Percentiles rank a stretch among this genome's conserved stretches.
Evolutionary conservation across 2,888 invertebrate genomes (phyloP).

Genomic region (Hypselothyrea guttata): DNA sequence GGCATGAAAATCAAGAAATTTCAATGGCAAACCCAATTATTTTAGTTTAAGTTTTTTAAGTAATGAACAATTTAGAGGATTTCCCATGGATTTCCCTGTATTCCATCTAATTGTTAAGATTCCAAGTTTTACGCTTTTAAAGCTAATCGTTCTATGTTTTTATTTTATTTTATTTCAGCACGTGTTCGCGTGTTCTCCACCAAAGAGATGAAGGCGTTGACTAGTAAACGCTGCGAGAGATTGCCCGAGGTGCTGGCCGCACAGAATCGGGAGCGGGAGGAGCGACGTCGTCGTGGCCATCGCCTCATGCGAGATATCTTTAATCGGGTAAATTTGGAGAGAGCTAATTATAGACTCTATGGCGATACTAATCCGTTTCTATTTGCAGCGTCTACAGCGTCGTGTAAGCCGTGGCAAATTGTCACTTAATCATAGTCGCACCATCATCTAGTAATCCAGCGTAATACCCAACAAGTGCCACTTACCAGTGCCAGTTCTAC

Average conservation of each 20-base stretch:
- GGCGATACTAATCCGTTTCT: too few relatives aligned
- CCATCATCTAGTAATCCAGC: slow-evolving; percentile 69
- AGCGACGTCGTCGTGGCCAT: slow-evolving; percentile 87
- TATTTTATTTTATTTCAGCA: too few relatives aligned
- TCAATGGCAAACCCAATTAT: too few relatives aligned
- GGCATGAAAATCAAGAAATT: too few relatives aligned
- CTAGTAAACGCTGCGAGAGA: slow-evolving; percentile 86
- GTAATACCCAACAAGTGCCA: slow-evolving; percentile 8
- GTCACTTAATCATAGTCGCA: slow-evolving; percentile 80
- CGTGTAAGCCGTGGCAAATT: slow-evolving; percentile 80
- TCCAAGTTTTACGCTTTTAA: too few relatives aligned
- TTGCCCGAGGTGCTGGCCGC: slow-evolving; percentile 89
- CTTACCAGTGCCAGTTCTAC: not conserved
- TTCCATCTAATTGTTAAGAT: too few relatives aligned
- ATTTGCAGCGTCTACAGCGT: slow-evolving; percentile 78
- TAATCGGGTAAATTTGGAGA: slow-evolving; percentile 88
- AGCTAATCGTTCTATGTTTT: too few relatives aligned
- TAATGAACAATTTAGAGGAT: too few relatives aligned
- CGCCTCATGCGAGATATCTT: slow-evolving; percentile 89
- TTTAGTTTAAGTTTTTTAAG: too few relatives aligned
- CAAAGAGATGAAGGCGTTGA: slow-evolving; percentile 85
- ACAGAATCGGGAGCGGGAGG: slow-evolving; percentile 84
- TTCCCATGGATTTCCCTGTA: too few relatives aligned
- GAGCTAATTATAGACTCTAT: not conserved
- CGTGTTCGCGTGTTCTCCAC: slow-evolving; percentile 83